Percentiles rank a stretch among this genome's conserved stretches.
phyloP scores from a whole-genome alignment of 2,888 invertebrate species.

The Halictus quadricinctus region DNA sequence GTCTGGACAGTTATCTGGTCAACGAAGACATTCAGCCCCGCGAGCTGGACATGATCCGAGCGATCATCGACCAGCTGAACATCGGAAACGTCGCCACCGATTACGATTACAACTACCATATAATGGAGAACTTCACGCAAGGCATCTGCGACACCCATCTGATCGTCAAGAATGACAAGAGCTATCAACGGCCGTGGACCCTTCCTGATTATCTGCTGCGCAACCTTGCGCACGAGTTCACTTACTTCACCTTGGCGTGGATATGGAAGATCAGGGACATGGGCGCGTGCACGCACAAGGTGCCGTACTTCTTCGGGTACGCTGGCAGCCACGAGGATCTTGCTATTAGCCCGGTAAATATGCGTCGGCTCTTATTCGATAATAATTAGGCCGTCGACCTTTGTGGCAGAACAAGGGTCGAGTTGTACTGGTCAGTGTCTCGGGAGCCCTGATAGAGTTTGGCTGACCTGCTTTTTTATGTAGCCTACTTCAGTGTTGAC shows the following conservation, averaged over 20 bases:
- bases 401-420: too few species aligned
- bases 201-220: not conserved
- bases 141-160: not conserved
- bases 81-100: not conserved
- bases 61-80: not conserved
- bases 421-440: too few species aligned
- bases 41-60: not conserved
- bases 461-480: too few species aligned
- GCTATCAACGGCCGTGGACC: not conserved
- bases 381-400: too few species aligned
- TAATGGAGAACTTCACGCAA: not conserved
- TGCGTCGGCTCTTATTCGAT: too few species aligned
- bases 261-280: slow-evolving; percentile 65
- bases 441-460: too few species aligned
- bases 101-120: not conserved
- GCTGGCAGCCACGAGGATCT: not conserved
- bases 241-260: not conserved
- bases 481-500: too few species aligned
- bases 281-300: slow-evolving; percentile 61
- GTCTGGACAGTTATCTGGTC: not conserved
- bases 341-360: not conserved
- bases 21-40: not conserved
- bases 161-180: not conserved
- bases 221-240: not conserved
- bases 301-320: slow-evolving; percentile 67